Evolutionary conservation across 2,888 invertebrate species (phyloP).

Genomic region (Parelbella ahira): DNA sequence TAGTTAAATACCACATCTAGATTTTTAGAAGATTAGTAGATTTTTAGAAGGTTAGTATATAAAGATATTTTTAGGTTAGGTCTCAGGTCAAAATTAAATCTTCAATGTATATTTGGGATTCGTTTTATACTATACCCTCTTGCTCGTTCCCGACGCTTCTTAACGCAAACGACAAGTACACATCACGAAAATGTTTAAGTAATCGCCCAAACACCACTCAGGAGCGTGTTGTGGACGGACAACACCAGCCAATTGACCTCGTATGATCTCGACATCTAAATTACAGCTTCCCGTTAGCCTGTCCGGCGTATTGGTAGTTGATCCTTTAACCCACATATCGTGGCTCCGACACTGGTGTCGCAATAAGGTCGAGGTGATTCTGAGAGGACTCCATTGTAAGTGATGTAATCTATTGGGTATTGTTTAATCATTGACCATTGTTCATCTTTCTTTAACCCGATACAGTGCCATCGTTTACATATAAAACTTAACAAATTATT

Average conservation of each 20-base stretch:
- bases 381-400: background rate
- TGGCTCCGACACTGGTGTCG: constrained; percentile 21
- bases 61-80: no score
- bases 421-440: constrained; percentile 3
- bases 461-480: no score
- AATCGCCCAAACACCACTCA: constrained; percentile 19
- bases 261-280: constrained; percentile 45
- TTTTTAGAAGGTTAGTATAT: no score
- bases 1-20: no score
- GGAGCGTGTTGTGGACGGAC: constrained; percentile 7
- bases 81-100: no score
- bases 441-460: no score
- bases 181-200: constrained; percentile 5
- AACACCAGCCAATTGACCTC: constrained; percentile 47
- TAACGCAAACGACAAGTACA: no score
- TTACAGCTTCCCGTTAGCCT: constrained; percentile 51
- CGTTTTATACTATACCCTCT: no score
- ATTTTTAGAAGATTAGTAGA: no score
- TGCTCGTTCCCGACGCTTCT: no score
- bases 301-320: constrained; percentile 49
- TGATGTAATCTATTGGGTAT: constrained; percentile 7
- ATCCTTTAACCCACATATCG: constrained; percentile 57
- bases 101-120: no score
- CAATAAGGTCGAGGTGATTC: constrained; percentile 28
- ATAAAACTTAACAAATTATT: no score